Conservation (phyloP, 2,888 invertebrate species). For the Agriopis leucophaearia region DNA sequence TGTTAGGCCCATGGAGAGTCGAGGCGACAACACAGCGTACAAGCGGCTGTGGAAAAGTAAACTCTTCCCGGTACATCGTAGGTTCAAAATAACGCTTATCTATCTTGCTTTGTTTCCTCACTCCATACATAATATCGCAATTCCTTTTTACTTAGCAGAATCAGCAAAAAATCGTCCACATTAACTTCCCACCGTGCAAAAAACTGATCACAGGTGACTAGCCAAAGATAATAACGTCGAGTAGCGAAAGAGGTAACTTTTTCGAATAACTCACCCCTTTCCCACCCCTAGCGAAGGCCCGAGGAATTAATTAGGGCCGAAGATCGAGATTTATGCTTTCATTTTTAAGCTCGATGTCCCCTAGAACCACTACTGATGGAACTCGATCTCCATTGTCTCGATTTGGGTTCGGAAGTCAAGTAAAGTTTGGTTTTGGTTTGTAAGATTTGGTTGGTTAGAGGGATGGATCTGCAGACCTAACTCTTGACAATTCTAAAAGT, state of each 20-base stretch:
- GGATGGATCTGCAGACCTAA: no score
- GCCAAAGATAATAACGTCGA: slow-evolving; percentile 65
- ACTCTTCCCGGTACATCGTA: no score
- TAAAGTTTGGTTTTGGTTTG: no score
- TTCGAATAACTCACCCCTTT: slow-evolving; percentile 73
- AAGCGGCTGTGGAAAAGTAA: no score
- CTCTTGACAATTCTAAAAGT: no score
- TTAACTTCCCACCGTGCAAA: slow-evolving; percentile 10
- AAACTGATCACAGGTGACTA: slow-evolving; percentile 64
- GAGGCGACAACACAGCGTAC: no score
- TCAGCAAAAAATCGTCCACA: slow-evolving; percentile 4
- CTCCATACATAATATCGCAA: no score
- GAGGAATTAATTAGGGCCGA: slow-evolving; percentile 85
- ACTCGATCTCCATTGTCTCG: slow-evolving; percentile 36
- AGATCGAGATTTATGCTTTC: slow-evolving; percentile 86
- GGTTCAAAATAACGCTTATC: no score
- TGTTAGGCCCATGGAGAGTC: no score
- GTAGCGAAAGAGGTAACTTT: slow-evolving; percentile 69
- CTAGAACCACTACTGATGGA: slow-evolving; percentile 49
- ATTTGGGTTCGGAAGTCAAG: neutral
- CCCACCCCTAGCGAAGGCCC: slow-evolving; percentile 68
- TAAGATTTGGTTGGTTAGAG: no score
- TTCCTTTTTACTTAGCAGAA: neutral
- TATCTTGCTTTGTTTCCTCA: no score
- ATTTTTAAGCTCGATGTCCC: slow-evolving; percentile 84